phyloP scores from a whole-genome alignment of 2,888 invertebrate genomes.

The Odontocolon sp. region DNA sequence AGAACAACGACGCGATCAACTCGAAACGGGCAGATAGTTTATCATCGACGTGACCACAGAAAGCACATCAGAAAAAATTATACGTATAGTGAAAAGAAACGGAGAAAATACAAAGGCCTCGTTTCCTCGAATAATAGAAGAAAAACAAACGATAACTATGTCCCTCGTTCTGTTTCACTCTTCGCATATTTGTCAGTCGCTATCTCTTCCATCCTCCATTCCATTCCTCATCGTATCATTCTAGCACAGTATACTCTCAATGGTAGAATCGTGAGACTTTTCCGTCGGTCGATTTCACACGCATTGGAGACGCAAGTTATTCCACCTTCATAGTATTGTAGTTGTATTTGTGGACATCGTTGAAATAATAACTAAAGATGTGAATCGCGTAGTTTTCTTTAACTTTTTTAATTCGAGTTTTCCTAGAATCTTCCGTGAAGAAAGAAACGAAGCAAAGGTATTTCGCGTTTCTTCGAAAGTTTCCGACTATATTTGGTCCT shows the following conservation, averaged over 20 bases:
- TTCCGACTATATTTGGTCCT: too few relatives aligned
- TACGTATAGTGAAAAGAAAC: background rate
- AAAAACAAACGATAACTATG: background rate
- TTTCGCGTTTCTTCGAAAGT: too few relatives aligned
- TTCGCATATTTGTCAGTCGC: background rate
- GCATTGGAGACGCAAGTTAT: background rate
- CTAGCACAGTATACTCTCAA: background rate
- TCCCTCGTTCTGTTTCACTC: background rate
- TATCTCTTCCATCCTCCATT: constrained; percentile 1
- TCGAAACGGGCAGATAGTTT: constrained; percentile 1
- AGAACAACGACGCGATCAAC: background rate
- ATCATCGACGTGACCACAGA: background rate
- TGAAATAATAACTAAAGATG: background rate
- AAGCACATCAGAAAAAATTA: background rate
- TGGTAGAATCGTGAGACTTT: constrained; percentile 36
- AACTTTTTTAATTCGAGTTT: too few relatives aligned
- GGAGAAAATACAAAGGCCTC: background rate
- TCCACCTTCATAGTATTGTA: background rate
- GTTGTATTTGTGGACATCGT: background rate
- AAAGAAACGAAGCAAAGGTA: too few relatives aligned
- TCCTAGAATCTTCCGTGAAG: too few relatives aligned
- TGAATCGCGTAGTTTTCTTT: too few relatives aligned
- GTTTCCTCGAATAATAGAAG: background rate
- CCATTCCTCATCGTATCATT: constrained; percentile 1
- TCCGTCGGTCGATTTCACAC: constrained; percentile 42